Conservation (phyloP, 2,888 invertebrate species). For the Sipha maydis region DNA sequence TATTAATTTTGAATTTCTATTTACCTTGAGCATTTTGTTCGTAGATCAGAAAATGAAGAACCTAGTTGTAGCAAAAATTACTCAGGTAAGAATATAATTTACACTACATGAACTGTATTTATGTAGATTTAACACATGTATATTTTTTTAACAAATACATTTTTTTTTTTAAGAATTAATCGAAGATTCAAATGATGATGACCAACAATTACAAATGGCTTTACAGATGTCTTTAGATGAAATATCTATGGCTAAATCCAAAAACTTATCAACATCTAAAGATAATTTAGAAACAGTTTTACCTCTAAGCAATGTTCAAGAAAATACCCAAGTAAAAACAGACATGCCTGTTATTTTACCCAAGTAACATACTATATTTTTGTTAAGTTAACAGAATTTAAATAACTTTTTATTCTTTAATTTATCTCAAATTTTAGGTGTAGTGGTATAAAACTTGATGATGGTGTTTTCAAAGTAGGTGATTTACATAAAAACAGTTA, state of each 20-base stretch:
- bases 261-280: slow-evolving; percentile 21
- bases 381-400: background rate
- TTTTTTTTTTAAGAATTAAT: slow-evolving; percentile 27
- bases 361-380: slow-evolving; percentile 16
- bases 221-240: slow-evolving; percentile 58
- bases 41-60: slow-evolving; percentile 50
- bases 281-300: background rate
- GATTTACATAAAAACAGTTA: slow-evolving; percentile 60
- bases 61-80: slow-evolving; percentile 54
- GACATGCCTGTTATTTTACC: slow-evolving; percentile 45
- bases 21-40: slow-evolving; percentile 6
- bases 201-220: slow-evolving; percentile 56
- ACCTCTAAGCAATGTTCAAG: background rate
- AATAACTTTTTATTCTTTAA: no score
- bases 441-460: slow-evolving; percentile 54
- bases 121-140: background rate
- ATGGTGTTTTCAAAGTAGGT: slow-evolving; percentile 58
- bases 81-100: slow-evolving; percentile 17
- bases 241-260: slow-evolving; percentile 46
- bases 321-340: slow-evolving; percentile 4
- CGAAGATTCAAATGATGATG: slow-evolving; percentile 55
- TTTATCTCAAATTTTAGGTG: slow-evolving; percentile 31
- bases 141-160: background rate
- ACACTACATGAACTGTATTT: background rate
- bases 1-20: background rate